These are phyloP conservation scores for Polymixis flavicincta DNA, from an alignment of 2,888 invertebrate species.

Conservation along the genomic window DNA sequence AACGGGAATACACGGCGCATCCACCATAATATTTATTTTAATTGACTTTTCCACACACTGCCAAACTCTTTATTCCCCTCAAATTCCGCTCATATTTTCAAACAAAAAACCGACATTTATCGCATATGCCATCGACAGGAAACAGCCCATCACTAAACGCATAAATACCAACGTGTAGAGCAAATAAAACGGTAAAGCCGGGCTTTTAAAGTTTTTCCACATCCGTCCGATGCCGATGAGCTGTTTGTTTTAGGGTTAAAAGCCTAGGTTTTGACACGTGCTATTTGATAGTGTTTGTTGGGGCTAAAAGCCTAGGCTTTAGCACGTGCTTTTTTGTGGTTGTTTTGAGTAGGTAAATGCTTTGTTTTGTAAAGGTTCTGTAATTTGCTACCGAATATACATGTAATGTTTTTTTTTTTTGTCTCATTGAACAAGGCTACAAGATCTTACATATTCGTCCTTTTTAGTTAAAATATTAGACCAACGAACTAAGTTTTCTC, in stretches of 20 bases:
- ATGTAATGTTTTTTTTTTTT: too few species aligned
- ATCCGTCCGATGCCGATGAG: conserved; percentile 60
- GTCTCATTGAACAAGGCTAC: neutral
- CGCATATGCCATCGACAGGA: conserved; percentile 44
- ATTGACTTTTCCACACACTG: neutral
- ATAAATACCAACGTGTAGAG: conserved; percentile 71
- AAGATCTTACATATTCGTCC: neutral
- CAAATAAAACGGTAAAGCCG: conserved; percentile 78
- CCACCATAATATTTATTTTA: too few species aligned
- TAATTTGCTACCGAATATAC: neutral
- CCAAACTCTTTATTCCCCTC: neutral
- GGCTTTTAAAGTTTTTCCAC: conserved; percentile 75
- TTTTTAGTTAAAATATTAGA: neutral
- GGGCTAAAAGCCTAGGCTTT: conserved; percentile 7
- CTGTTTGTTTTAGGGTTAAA: conserved; percentile 61
- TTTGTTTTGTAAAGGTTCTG: neutral
- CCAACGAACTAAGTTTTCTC: neutral
- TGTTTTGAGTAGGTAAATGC: neutral
- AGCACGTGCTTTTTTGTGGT: neutral
- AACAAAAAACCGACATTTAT: conserved; percentile 14
- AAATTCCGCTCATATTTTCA: neutral
- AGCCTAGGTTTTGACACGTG: conserved; percentile 42
- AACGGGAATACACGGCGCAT: too few species aligned
- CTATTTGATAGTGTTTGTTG: conserved; percentile 22
- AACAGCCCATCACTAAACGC: conserved; percentile 68